phyloP scores from a whole-genome alignment of 2,797 vertebrate genomes.

The Falco berigora region DNA sequence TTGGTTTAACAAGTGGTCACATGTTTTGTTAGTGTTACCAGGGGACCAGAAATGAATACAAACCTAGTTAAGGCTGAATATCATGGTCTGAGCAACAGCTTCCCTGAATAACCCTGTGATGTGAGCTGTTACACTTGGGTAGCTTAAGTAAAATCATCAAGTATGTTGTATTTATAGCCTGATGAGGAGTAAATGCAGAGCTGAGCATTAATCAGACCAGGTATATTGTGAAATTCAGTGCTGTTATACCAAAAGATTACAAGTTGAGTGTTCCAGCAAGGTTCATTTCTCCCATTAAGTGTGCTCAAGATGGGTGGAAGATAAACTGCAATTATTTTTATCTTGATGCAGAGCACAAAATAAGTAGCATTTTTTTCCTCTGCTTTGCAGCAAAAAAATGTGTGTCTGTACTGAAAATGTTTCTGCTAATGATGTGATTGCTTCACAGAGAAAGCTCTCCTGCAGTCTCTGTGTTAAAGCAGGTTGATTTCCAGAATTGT shows the following conservation, averaged over 20 bases:
- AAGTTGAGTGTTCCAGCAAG: neutral
- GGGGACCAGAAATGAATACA: neutral
- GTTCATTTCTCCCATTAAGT: neutral
- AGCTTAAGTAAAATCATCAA: neutral
- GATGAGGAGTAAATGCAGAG: neutral
- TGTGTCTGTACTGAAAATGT: neutral
- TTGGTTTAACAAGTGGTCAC: neutral
- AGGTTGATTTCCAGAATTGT: neutral
- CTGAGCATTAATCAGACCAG: neutral
- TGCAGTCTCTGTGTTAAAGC: neutral
- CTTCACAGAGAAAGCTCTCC: neutral
- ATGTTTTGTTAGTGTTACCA: neutral
- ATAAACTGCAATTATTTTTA: neutral
- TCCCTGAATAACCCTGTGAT: neutral
- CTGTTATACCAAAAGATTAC: neutral
- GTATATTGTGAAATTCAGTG: neutral
- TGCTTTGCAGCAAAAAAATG: neutral
- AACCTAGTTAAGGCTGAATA: neutral
- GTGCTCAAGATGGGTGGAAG: neutral
- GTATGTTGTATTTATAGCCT: conserved; percentile 15
- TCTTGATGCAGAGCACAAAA: neutral
- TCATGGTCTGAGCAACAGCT: neutral
- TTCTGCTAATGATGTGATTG: neutral
- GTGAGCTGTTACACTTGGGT: neutral
- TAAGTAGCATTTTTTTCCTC: neutral